A percentile compares a stretch with the other conserved stretches of the same genome.
phyloP scores from a whole-genome alignment of 2,113 vertebrate species.

The Sula dactylatra region DNA sequence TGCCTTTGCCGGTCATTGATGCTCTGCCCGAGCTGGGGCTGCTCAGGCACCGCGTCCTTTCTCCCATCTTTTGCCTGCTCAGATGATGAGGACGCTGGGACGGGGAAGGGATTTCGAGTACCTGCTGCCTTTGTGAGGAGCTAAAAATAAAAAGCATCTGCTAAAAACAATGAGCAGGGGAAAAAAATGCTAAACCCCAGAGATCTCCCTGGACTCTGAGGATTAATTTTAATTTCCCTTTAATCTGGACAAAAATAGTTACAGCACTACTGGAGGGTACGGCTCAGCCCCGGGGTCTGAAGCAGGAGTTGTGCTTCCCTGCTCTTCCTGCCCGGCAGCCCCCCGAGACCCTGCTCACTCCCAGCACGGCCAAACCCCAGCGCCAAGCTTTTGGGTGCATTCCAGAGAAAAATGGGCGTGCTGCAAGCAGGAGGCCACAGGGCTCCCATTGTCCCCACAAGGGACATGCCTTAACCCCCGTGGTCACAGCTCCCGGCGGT shows the following conservation, averaged over 20 bases:
- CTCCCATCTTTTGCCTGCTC: background rate
- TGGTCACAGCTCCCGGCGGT: rapidly evolving
- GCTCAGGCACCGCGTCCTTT: background rate
- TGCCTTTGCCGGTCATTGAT: background rate
- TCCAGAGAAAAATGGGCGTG: background rate
- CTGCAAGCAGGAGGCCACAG: background rate
- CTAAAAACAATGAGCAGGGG: conserved; percentile 17
- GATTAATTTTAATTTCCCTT: conserved; percentile 38
- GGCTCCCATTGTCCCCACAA: background rate
- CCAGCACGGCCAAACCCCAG: background rate
- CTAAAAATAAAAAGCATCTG: conserved; percentile 15
- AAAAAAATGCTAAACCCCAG: background rate
- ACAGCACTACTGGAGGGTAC: rapidly evolving
- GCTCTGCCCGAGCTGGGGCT: background rate
- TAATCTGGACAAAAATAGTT: background rate
- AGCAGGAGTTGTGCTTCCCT: background rate
- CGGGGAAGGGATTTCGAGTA: background rate
- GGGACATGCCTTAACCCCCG: background rate
- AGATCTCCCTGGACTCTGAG: background rate
- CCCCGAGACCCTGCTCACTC: rapidly evolving
- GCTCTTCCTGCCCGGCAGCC: background rate
- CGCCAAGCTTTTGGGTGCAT: background rate
- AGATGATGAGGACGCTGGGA: background rate
- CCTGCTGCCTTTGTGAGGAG: background rate
- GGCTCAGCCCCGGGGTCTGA: background rate